These are phyloP conservation scores for Pseudorectes ferrugineus DNA, from an alignment of 2,113 vertebrate species.

Conservation along the genomic window DNA sequence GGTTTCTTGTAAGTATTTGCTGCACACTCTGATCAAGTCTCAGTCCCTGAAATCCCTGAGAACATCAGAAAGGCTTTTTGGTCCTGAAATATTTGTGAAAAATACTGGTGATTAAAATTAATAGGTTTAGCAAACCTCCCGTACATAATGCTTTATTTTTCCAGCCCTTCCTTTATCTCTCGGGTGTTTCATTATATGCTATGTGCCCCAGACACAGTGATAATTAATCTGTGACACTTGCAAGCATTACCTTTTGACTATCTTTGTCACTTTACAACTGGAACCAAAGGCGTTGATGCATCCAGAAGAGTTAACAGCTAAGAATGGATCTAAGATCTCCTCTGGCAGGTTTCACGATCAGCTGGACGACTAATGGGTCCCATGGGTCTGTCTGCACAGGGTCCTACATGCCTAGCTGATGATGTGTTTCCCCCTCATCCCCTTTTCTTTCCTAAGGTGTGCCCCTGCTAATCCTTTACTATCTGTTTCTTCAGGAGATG, in stretches of 20 bases:
- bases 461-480: background rate
- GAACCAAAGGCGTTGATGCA: background rate
- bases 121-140: background rate
- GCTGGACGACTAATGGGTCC: background rate
- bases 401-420: background rate
- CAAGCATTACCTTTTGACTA: background rate
- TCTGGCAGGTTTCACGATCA: background rate
- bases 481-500: background rate
- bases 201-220: background rate
- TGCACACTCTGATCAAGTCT: background rate
- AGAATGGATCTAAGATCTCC: background rate
- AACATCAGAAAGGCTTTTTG: background rate
- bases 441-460: background rate
- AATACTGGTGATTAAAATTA: background rate
- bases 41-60: background rate
- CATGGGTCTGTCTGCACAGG: background rate
- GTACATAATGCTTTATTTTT: background rate
- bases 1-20: background rate
- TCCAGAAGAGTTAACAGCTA: background rate
- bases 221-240: background rate
- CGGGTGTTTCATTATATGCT: fast-evolving
- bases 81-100: background rate
- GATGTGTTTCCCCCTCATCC: background rate
- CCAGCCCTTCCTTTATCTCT: background rate
- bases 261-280: background rate